phyloP scores from a whole-genome alignment of 2,113 vertebrate genomes.

The Anthoscopus minutus region DNA sequence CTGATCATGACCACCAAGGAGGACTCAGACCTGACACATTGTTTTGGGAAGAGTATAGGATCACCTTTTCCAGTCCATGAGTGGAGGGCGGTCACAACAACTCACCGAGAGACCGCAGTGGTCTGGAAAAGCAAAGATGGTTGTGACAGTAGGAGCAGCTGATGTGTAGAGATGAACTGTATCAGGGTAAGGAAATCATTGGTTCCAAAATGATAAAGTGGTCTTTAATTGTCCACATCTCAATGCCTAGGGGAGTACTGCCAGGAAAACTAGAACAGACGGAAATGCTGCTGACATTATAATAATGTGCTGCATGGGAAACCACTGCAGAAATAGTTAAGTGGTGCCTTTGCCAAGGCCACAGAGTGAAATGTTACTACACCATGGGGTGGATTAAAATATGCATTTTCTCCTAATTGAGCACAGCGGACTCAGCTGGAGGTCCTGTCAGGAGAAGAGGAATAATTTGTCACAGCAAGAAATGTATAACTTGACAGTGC shows the following conservation, averaged over 20 bases:
- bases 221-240: slow-evolving; percentile 68
- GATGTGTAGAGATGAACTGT: neutral
- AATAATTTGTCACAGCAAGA: slow-evolving; percentile 77
- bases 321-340: slow-evolving; percentile 71
- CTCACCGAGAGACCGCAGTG: neutral
- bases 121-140: neutral
- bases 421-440: slow-evolving; percentile 72
- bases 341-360: slow-evolving; percentile 72
- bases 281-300: slow-evolving; percentile 57
- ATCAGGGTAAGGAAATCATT: slow-evolving; percentile 17
- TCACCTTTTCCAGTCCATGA: neutral
- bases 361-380: slow-evolving; percentile 72
- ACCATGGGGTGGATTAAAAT: slow-evolving; percentile 77
- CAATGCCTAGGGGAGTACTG: slow-evolving; percentile 60
- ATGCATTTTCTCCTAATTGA: slow-evolving; percentile 79
- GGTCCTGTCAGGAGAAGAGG: slow-evolving; percentile 72
- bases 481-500: slow-evolving; percentile 51
- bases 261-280: slow-evolving; percentile 39
- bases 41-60: neutral
- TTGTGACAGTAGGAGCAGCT: neutral
- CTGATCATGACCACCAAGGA: neutral
- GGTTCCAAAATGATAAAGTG: slow-evolving; percentile 61
- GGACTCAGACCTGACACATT: neutral
- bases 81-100: neutral
- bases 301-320: slow-evolving; percentile 47